phyloP scores from a whole-genome alignment of 2,113 vertebrate genomes.

The Pelmatolapia mariae region DNA sequence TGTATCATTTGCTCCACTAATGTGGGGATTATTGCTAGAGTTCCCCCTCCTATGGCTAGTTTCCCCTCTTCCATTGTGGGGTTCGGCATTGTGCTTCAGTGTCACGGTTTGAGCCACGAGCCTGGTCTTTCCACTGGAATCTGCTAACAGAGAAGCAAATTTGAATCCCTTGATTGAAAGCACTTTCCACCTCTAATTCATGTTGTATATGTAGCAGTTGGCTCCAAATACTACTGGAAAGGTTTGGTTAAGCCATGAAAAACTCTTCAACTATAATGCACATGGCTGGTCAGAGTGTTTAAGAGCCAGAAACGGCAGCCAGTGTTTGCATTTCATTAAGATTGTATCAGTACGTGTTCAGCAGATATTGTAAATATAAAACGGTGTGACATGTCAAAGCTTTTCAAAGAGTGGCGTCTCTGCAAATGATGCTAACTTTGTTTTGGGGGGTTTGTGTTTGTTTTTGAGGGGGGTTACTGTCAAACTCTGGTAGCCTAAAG shows the following conservation, averaged over 20 bases:
- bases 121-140: conserved; percentile 53
- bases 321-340: conserved; percentile 11
- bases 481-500: background rate
- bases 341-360: background rate
- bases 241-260: background rate
- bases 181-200: background rate
- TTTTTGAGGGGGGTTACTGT: background rate
- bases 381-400: background rate
- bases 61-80: conserved; percentile 22
- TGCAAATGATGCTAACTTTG: background rate
- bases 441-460: background rate
- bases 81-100: conserved; percentile 3
- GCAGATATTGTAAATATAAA: background rate
- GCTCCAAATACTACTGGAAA: conserved; percentile 23
- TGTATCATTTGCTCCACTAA: conserved; percentile 16
- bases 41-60: background rate
- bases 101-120: conserved; percentile 21
- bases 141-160: background rate
- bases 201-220: background rate
- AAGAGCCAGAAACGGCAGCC: background rate
- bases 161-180: background rate
- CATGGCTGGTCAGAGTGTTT: background rate
- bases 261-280: background rate
- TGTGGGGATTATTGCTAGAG: conserved; percentile 7
- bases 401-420: background rate